A percentile compares a stretch with the other conserved stretches of the same genome.
These are phyloP conservation scores for Callaeas wilsoni DNA, from an alignment of 2,113 vertebrate genomes.

Conservation along the genomic window DNA sequence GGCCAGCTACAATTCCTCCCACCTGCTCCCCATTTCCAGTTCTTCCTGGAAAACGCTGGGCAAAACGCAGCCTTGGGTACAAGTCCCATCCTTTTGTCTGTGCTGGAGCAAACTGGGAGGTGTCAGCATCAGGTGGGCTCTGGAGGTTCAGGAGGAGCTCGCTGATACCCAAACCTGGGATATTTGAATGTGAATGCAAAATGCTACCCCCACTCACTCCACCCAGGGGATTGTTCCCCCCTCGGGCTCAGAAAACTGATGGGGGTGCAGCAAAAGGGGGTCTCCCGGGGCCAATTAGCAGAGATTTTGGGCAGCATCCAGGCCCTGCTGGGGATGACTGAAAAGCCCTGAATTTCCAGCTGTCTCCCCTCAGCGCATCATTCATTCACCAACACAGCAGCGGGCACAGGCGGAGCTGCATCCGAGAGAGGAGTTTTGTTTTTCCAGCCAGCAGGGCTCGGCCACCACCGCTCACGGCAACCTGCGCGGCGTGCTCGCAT, in stretches of 20 bases:
- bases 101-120: background rate
- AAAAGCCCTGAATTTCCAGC: conserved; percentile 31
- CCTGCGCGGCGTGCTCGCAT: background rate
- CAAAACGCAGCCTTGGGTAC: background rate
- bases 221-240: background rate
- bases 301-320: conserved; percentile 62
- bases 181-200: background rate
- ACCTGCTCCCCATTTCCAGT: conserved; percentile 44
- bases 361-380: background rate
- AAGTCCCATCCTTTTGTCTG: background rate
- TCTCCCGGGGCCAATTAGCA: conserved; percentile 64
- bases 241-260: background rate
- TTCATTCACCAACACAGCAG: background rate
- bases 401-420: background rate
- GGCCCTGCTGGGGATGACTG: background rate
- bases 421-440: background rate
- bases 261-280: conserved; percentile 41
- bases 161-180: background rate
- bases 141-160: background rate
- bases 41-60: background rate
- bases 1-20: background rate
- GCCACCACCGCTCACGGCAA: background rate
- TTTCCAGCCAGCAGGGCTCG: background rate
- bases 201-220: fast-evolving
- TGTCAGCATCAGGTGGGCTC: background rate